A percentile compares a stretch with the other conserved stretches of the same genome.
Conservation (phyloP, 2,888 invertebrate genomes). For the Buathra laborator region DNA sequence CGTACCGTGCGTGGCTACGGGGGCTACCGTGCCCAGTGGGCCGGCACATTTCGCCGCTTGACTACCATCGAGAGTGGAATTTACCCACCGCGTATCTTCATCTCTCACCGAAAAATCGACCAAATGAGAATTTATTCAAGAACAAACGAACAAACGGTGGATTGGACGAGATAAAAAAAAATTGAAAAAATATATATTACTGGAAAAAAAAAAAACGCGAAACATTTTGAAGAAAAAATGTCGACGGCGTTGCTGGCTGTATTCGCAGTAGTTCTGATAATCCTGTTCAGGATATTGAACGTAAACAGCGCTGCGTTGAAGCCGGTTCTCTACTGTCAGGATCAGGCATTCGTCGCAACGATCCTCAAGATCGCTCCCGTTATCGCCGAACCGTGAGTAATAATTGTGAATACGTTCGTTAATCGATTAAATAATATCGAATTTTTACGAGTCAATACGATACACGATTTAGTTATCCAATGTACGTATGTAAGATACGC, state of each 20-base stretch:
- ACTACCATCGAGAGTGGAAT: constrained; percentile 34
- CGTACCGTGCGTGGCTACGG: constrained; percentile 12
- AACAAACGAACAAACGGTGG: neutral
- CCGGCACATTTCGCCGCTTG: constrained; percentile 57
- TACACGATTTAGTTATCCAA: neutral
- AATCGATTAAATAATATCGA: neutral
- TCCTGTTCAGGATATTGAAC: constrained; percentile 93
- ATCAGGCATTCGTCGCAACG: constrained; percentile 91
- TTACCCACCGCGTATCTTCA: neutral
- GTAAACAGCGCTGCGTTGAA: constrained; percentile 93
- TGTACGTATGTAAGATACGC: neutral
- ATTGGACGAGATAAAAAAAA: neutral
- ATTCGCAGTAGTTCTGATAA: constrained; percentile 93
- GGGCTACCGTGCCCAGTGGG: constrained; percentile 60
- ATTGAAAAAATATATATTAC: neutral
- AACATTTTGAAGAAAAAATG: constrained; percentile 86
- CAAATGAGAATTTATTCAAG: neutral
- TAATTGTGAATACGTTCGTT: neutral
- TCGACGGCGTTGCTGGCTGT: constrained; percentile 93
- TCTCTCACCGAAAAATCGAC: neutral
- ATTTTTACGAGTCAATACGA: neutral
- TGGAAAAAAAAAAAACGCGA: neutral
- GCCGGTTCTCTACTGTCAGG: constrained; percentile 92
- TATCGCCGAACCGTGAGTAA: constrained; percentile 93
- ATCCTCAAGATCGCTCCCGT: constrained; percentile 93